Evolutionary conservation across 2,888 invertebrate species (phyloP), one percentile per base, ranked within the genome.

Genomic region (Caenorhabditis becei): DNA sequence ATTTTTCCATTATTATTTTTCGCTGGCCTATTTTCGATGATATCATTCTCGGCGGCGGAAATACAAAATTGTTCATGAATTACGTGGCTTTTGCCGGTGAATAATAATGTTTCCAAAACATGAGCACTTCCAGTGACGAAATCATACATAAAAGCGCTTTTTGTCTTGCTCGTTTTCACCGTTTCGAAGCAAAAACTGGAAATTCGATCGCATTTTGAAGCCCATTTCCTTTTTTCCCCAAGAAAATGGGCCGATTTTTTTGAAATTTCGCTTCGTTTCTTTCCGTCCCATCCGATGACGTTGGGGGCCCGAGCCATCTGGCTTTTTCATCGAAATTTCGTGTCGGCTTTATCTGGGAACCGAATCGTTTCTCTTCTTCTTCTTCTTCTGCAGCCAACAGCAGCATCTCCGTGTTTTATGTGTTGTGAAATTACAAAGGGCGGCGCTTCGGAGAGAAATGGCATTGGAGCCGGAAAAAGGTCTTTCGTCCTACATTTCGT

Each of bases 341-440:
- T 11, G 14, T 28, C 26, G 44, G 69, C 58, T 53, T 69, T 70
- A 70, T 70, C 70, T 70, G 70, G 58, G 70, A 70, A 70, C 70
- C 70, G 61, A 58, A 61, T 70, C 70, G 51, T 70, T 59, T 49
- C 61, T 14, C 41, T 41, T 10, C 32, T 10, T 7, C 10, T 10
- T 32, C 32, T 32, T 32, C 32, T n/a, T n/a, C n/a, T n/a, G n/a
- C n/a, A n/a, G n/a, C n/a, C n/a, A n/a, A n/a, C 35, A 35, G 35
- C 7, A 10, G 28, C 44, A 56, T n/a, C n/a, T 44, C 26, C 35
- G 58, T 59, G 69, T 70, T 70, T 70, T 70, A 70, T 70, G 70
- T 61, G 70, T 70, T 70, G 28, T 56, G 67, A 47, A 63, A 65
- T 67, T 67, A 67, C 67, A 56, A 69, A 69, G 58, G 56, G 54